Percentiles rank a stretch among this genome's conserved stretches.
Conservation (phyloP, 2,888 invertebrate species). For the Campopleginae sp. region DNA sequence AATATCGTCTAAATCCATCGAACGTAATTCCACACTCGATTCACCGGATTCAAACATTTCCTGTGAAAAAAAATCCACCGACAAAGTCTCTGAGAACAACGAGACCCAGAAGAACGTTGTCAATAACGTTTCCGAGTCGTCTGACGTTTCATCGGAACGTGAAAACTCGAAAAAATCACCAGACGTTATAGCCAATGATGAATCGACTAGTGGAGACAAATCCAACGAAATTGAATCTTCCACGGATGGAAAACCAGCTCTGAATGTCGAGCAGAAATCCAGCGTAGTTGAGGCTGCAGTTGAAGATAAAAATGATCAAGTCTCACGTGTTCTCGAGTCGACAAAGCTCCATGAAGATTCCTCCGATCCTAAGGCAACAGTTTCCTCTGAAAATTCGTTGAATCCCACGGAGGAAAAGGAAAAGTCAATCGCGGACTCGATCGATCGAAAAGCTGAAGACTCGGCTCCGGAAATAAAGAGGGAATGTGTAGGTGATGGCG, state of each 20-base stretch:
- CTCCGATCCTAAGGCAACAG: neutral
- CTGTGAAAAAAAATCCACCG: neutral
- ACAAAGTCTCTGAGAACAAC: neutral
- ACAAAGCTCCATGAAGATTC: neutral
- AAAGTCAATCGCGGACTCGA: neutral
- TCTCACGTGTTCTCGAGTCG: neutral
- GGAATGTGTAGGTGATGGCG: neutral
- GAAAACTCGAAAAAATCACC: conserved; percentile 15
- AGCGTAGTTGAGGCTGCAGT: neutral
- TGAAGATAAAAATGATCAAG: no score
- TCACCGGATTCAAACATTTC: neutral
- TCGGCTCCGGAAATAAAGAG: neutral
- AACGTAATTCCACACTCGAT: neutral
- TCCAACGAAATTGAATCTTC: neutral
- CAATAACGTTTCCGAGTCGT: neutral
- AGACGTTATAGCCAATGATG: neutral
- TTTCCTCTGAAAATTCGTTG: neutral
- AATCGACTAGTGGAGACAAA: neutral
- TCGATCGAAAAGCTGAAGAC: neutral
- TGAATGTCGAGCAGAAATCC: neutral
- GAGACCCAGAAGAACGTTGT: neutral
- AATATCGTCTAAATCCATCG: neutral
- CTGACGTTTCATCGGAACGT: neutral
- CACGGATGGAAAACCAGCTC: neutral
- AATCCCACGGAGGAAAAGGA: conserved; percentile 16